phyloP scores from a whole-genome alignment of 1,140 invertebrate species.

The Wiebesia pumilae region DNA sequence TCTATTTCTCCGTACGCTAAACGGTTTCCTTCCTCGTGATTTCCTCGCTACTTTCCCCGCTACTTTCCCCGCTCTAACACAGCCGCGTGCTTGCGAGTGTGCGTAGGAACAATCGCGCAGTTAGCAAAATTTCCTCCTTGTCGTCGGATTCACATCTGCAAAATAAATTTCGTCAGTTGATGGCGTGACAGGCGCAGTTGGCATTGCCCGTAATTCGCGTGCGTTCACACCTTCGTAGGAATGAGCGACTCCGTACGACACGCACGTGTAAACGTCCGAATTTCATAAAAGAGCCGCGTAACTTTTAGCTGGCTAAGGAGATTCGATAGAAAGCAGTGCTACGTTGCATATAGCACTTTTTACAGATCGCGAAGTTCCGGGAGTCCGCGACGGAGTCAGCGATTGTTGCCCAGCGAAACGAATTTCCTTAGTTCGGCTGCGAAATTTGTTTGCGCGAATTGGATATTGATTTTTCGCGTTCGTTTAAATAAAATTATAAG shows the following conservation, averaged over 20 bases:
- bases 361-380: too few species aligned
- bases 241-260: not conserved
- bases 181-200: not conserved
- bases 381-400: too few species aligned
- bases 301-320: not conserved
- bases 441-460: not conserved
- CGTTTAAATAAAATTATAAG: not conserved
- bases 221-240: not conserved
- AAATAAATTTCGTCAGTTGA: conserved; percentile 9
- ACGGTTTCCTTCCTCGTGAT: not conserved
- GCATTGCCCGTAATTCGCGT: not conserved
- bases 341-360: too few species aligned
- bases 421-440: not conserved
- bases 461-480: not conserved
- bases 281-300: not conserved
- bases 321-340: not conserved
- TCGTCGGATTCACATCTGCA: conserved; percentile 3
- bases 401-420: too few species aligned
- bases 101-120: not conserved
- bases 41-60: not conserved
- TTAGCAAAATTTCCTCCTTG: conserved; percentile 7
- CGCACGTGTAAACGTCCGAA: not conserved
- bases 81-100: not conserved
- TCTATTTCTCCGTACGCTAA: conserved; percentile 27
- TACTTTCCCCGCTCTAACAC: not conserved